Evolutionary conservation across 1,140 invertebrate species (phyloP).

Genomic region (Pseudomyrmex pallidus): DNA sequence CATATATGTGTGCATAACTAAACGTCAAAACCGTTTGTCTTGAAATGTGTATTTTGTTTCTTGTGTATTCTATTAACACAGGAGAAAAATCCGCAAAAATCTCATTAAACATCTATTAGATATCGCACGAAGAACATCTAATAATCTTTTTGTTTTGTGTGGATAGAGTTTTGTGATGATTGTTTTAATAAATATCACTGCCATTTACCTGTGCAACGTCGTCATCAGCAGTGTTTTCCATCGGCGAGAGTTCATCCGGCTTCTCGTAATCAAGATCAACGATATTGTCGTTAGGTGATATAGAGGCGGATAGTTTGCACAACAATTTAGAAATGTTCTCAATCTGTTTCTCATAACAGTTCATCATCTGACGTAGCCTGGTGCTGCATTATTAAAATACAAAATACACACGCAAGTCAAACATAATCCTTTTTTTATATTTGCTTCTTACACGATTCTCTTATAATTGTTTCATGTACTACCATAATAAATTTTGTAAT

Average conservation of each 20-base stretch:
- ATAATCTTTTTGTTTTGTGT: not conserved
- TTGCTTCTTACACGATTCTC: too few species aligned
- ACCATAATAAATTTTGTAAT: too few species aligned
- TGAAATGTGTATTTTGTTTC: too few species aligned
- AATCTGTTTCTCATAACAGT: slow-evolving; percentile 75
- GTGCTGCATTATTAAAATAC: slow-evolving; percentile 21
- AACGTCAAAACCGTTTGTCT: too few species aligned
- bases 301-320: slow-evolving; percentile 49
- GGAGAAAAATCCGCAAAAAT: too few species aligned
- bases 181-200: not conserved
- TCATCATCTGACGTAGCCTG: slow-evolving; percentile 70
- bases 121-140: not conserved
- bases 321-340: slow-evolving; percentile 68
- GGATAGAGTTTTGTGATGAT: not conserved
- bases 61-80: too few species aligned
- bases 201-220: slow-evolving; percentile 18
- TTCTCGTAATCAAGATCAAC: slow-evolving; percentile 36
- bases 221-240: not conserved
- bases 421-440: too few species aligned
- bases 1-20: too few species aligned
- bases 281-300: slow-evolving; percentile 13
- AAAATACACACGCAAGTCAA: too few species aligned
- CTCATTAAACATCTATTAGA: too few species aligned
- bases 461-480: too few species aligned
- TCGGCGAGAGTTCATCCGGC: not conserved